These are phyloP conservation scores for Bubo scandiacus DNA, from an alignment of 2,113 vertebrate species.

Conservation along the genomic window DNA sequence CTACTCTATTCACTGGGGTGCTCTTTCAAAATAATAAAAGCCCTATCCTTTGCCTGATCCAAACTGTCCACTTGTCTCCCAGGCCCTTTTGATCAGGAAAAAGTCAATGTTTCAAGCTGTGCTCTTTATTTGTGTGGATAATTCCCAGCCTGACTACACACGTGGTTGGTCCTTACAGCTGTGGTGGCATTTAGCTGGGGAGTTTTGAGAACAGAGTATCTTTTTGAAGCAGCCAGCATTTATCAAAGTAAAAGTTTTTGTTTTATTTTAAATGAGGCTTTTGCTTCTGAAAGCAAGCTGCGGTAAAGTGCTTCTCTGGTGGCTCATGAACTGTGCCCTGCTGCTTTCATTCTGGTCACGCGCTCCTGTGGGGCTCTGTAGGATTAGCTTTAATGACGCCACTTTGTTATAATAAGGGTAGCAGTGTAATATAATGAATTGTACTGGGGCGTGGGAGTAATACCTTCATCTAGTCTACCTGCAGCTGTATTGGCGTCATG, in stretches of 20 bases:
- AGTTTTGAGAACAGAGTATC: conserved; percentile 34
- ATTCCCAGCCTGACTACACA: conserved; percentile 21
- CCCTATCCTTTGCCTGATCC: conserved; percentile 46
- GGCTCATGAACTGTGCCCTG: conserved; percentile 29
- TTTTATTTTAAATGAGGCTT: conserved; percentile 56
- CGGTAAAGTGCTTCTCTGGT: conserved; percentile 18
- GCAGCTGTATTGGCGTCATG: neutral
- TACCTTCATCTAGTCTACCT: neutral
- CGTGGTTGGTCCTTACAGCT: conserved; percentile 46
- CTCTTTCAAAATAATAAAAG: conserved; percentile 63
- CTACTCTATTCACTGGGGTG: neutral
- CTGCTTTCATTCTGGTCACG: conserved; percentile 4
- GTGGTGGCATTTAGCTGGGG: conserved; percentile 48
- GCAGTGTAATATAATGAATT: neutral
- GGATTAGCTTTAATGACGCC: conserved; percentile 49
- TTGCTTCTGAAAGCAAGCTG: conserved; percentile 41
- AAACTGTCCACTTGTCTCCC: conserved; percentile 50
- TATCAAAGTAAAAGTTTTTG: conserved; percentile 52
- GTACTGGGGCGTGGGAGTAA: neutral
- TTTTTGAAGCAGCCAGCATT: conserved; percentile 57
- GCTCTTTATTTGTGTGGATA: conserved; percentile 59
- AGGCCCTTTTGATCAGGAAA: conserved; percentile 68
- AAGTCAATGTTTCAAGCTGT: conserved; percentile 68
- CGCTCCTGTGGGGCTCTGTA: neutral
- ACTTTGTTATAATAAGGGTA: conserved; percentile 16